These are phyloP conservation scores for Cylas formicarius DNA, from an alignment of 1,140 invertebrate genomes.

Conservation along the genomic window DNA sequence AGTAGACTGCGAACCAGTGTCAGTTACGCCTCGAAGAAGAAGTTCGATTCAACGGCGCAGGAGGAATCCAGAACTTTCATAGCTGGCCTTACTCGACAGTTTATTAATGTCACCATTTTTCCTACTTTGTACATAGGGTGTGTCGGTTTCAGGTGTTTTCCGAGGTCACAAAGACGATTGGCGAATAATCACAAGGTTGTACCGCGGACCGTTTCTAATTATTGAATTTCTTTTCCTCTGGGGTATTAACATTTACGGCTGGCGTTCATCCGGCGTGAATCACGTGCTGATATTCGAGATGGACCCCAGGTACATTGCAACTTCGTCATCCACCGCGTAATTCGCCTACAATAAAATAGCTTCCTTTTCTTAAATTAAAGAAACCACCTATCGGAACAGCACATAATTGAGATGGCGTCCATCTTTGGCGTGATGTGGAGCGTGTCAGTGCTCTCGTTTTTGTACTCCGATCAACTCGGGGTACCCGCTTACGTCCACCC, in stretches of 20 bases:
- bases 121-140: not conserved
- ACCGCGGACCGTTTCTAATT: slow-evolving; percentile 86
- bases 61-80: no score
- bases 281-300: slow-evolving; percentile 98
- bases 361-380: no score
- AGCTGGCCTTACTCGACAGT: no score
- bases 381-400: slow-evolving; percentile 94
- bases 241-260: slow-evolving; percentile 97
- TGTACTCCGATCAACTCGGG: slow-evolving; percentile 78
- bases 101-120: no score
- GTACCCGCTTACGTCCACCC: slow-evolving; percentile 91
- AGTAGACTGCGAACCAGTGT: no score
- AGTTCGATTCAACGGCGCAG: no score
- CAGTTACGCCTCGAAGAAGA: no score
- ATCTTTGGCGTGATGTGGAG: slow-evolving; percentile 95
- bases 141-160: slow-evolving; percentile 60
- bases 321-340: no score
- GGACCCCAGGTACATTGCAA: slow-evolving; percentile 91
- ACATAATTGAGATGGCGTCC: slow-evolving; percentile 92
- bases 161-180: slow-evolving; percentile 63
- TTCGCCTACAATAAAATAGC: no score
- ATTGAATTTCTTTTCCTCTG: slow-evolving; percentile 93
- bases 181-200: slow-evolving; percentile 75
- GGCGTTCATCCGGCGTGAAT: slow-evolving; percentile 96
- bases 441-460: slow-evolving; percentile 69